A percentile compares a stretch with the other conserved stretches of the same genome.
Conservation (phyloP, 2,113 vertebrate species). For the Cebus imitator region DNA sequence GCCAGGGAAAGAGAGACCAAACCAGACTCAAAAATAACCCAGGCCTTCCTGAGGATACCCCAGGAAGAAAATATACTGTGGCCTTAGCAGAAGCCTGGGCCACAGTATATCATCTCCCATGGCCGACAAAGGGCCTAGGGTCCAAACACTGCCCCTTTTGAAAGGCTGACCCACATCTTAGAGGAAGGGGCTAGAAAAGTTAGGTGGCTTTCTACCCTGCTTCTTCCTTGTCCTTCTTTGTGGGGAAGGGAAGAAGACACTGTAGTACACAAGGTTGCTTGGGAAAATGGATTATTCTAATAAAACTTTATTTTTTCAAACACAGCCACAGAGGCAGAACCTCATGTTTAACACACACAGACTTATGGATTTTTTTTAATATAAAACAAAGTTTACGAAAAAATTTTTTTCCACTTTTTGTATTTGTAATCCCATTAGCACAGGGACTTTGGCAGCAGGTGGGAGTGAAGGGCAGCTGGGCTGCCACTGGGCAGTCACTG, state of each 20-base stretch:
- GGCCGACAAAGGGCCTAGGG: neutral
- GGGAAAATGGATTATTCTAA: slow-evolving; percentile 82
- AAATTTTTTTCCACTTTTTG: slow-evolving; percentile 72
- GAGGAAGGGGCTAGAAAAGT: neutral
- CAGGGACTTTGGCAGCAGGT: slow-evolving; percentile 82
- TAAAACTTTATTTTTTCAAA: slow-evolving; percentile 84
- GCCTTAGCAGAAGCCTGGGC: neutral
- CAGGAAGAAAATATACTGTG: too few relatives aligned
- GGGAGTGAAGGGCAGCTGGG: slow-evolving; percentile 79
- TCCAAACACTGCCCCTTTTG: neutral
- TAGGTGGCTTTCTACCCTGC: neutral
- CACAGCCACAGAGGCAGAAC: slow-evolving; percentile 82
- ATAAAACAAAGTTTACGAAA: slow-evolving; percentile 82
- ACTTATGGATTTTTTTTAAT: slow-evolving; percentile 80
- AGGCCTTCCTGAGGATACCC: neutral
- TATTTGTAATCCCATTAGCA: slow-evolving; percentile 81
- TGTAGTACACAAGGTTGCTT: slow-evolving; percentile 70
- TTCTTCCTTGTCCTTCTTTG: slow-evolving; percentile 44
- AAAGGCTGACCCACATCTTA: neutral
- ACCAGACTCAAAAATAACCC: slow-evolving; percentile 33
- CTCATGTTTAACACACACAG: slow-evolving; percentile 82
- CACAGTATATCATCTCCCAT: neutral
- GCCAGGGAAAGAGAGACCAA: slow-evolving; percentile 16
- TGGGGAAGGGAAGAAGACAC: slow-evolving; percentile 73
- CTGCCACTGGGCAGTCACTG: slow-evolving; percentile 79